Evolutionary conservation across 2,113 vertebrate genomes (phyloP).

Genomic region (Sinocyclocheilus grahami): DNA sequence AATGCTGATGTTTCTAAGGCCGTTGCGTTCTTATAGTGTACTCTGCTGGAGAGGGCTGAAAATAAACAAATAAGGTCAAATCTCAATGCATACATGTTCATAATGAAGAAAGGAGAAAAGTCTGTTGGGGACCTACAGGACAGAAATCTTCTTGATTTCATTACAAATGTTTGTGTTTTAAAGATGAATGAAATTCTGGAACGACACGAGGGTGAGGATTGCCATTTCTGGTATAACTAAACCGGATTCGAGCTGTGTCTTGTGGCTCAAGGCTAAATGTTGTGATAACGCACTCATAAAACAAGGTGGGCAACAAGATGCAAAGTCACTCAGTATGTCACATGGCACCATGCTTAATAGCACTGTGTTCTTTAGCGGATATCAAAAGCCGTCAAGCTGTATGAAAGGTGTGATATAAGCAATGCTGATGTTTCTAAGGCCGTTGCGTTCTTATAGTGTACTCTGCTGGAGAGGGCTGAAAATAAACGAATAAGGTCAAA

Average conservation of each 20-base stretch:
- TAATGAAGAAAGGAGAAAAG: background rate
- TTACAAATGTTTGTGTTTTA: background rate
- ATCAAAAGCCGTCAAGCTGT: background rate
- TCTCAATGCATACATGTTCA: background rate
- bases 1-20: background rate
- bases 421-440: background rate
- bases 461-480: conserved; percentile 9
- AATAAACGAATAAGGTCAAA: background rate
- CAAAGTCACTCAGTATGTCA: background rate
- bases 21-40: background rate
- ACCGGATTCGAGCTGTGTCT: background rate
- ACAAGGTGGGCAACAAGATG: background rate
- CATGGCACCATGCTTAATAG: background rate
- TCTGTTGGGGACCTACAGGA: background rate
- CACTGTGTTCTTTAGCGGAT: background rate
- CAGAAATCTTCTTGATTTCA: background rate
- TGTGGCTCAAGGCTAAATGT: background rate
- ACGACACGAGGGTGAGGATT: background rate
- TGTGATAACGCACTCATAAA: background rate
- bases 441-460: background rate
- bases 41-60: conserved; percentile 9
- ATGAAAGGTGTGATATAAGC: background rate
- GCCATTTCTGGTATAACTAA: background rate
- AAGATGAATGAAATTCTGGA: background rate
- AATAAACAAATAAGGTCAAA: background rate